Evolutionary conservation across 2,797 vertebrate species (phyloP).

Genomic region (Eospalax fontanierii): DNA sequence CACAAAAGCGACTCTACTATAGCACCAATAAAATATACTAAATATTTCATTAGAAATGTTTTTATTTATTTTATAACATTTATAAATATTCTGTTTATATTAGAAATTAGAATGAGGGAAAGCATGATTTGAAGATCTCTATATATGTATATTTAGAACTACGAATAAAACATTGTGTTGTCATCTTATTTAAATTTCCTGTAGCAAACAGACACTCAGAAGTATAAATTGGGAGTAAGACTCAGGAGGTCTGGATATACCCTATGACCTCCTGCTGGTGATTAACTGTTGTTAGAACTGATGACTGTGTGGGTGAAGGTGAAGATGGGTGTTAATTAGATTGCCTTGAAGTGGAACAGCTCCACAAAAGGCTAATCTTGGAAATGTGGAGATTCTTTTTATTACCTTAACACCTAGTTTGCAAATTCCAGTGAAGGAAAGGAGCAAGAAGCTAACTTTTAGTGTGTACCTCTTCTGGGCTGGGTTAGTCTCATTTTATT

Average conservation of each 20-base stretch:
- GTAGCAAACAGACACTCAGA: constrained; percentile 60
- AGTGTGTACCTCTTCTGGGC: constrained; percentile 12
- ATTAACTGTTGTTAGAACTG: constrained; percentile 75
- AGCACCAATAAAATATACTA: constrained; percentile 32
- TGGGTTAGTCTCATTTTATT: constrained; percentile 49
- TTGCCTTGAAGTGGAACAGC: constrained; percentile 67
- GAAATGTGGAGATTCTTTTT: constrained; percentile 68
- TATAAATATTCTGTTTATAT: constrained; percentile 51
- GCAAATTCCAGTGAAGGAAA: constrained; percentile 70
- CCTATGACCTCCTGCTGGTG: constrained; percentile 55
- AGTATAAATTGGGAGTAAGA: constrained; percentile 70
- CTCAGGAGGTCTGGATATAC: constrained; percentile 37
- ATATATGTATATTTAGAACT: constrained; percentile 45
- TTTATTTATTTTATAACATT: constrained; percentile 64
- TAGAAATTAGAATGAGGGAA: constrained; percentile 20
- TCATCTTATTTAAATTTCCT: constrained; percentile 63
- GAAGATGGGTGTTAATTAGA: constrained; percentile 82
- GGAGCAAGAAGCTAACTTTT: constrained; percentile 67
- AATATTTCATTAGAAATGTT: constrained; percentile 66
- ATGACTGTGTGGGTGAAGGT: constrained; percentile 72
- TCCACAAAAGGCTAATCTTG: constrained; percentile 83
- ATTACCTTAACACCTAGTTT: constrained; percentile 79
- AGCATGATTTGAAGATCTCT: constrained; percentile 23
- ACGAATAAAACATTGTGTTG: constrained; percentile 53
- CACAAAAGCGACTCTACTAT: constrained; percentile 7